Evolutionary conservation across 2,888 invertebrate species (phyloP), one percentile per base, ranked within the genome.

Genomic region (Disparrhopalites patrizii): DNA sequence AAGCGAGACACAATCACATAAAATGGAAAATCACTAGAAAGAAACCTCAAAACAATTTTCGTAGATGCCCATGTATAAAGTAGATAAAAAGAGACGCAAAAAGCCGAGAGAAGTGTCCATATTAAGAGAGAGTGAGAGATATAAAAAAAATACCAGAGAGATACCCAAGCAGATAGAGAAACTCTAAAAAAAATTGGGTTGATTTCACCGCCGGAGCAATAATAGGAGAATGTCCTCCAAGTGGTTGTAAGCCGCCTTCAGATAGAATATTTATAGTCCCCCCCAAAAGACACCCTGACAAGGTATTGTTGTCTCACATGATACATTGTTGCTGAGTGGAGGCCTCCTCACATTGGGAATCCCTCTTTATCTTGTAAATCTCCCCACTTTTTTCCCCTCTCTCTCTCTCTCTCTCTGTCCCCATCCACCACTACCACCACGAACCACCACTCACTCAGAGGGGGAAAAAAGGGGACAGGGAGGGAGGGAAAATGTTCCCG

Each of bases 311-410:
- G 55, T 62, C 28, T 23, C 25, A 57, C 23, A 66, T 66, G 66
- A 66, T 66, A 62, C 62, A 66, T 66, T 66, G 66, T 66, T 66
- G 66, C 51, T 60, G 52, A 18, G 50, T 62, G 66, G 47, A 47
- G 20, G 61, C 47, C 62, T 62, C 43, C 43, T 38, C n/a, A n/a
- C n/a, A n/a, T n/a, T 58, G 63, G 62, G 66, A 66, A 40, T 63
- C 47, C 20, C 43, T 33, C 61, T 54, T 67, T 67, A 63, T 67
- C n/a, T n/a, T n/a, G n/a, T n/a, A n/a, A n/a, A n/a, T n/a, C 47
- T 47, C 20, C 23, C 47, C 8, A 25, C 63, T 65, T 52, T 60
- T 43, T 61, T 61, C 50, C 33, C 27, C 23, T 61, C 60, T 50
- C 56, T 56, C 30, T 30, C 33, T 50, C 20, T 62, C 20, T 62